phyloP scores from a whole-genome alignment of 2,888 invertebrate genomes.

The Heliothis peltigera region DNA sequence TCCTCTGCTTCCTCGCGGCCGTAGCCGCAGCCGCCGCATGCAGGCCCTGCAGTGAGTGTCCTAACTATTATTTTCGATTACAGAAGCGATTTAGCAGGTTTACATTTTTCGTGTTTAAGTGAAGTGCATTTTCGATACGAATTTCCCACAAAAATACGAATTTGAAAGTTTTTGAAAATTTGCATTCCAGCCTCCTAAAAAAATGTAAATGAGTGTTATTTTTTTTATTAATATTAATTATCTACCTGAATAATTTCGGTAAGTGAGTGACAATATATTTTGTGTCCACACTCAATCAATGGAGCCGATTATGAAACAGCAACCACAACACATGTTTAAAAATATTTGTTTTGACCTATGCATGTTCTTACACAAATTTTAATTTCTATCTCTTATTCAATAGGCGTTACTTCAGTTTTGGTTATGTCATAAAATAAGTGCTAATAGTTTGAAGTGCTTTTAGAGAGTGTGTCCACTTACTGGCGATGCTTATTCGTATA shows the following conservation, averaged over 20 bases:
- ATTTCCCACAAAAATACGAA: background rate
- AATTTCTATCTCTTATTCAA: slow-evolving; percentile 70
- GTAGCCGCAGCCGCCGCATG: slow-evolving; percentile 80
- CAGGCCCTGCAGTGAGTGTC: slow-evolving; percentile 87
- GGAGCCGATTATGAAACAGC: slow-evolving; percentile 16
- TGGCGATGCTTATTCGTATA: slow-evolving; percentile 56
- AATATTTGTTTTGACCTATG: slow-evolving; percentile 38
- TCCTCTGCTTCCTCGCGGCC: slow-evolving; percentile 81
- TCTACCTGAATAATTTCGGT: slow-evolving; percentile 16
- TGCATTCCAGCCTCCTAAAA: background rate
- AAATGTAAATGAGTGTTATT: slow-evolving; percentile 10
- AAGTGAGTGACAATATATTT: slow-evolving; percentile 22
- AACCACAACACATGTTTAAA: slow-evolving; percentile 11
- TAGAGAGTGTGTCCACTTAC: slow-evolving; percentile 73
- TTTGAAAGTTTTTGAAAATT: background rate
- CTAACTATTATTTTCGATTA: slow-evolving; percentile 44
- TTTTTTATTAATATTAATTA: slow-evolving; percentile 18
- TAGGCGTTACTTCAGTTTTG: slow-evolving; percentile 66
- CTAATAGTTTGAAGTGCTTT: slow-evolving; percentile 77
- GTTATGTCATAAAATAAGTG: slow-evolving; percentile 79
- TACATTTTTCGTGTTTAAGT: slow-evolving; percentile 48
- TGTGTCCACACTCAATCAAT: slow-evolving; percentile 5
- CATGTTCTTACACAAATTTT: slow-evolving; percentile 57
- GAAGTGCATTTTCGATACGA: slow-evolving; percentile 37
- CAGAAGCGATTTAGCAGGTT: slow-evolving; percentile 38